Evolutionary conservation across 2,113 vertebrate genomes (phyloP).

Genomic region (Colaptes auratus): DNA sequence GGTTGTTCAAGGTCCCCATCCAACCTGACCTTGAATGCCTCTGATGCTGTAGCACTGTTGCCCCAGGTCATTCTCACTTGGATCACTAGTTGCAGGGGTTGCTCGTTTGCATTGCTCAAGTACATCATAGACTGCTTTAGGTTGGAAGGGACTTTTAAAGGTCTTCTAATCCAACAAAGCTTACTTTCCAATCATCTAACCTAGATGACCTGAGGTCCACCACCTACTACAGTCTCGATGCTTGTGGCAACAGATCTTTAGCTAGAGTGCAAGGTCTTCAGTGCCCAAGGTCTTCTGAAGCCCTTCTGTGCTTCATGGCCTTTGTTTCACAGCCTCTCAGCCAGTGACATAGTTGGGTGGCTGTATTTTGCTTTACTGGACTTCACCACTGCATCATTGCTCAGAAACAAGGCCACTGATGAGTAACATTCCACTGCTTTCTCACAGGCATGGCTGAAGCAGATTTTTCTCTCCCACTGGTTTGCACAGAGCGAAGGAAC

Average conservation of each 20-base stretch:
- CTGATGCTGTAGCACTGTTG: background rate
- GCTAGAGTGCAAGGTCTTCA: background rate
- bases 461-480: background rate
- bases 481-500: background rate
- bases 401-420: background rate
- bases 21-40: no score
- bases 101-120: background rate
- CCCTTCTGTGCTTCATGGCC: background rate
- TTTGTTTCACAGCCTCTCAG: background rate
- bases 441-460: background rate
- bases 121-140: no score
- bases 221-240: background rate
- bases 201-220: background rate
- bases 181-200: no score
- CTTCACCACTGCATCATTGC: background rate
- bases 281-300: no score
- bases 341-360: accelerated
- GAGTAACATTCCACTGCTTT: background rate
- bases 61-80: background rate
- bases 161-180: no score
- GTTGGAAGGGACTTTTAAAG: no score
- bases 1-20: no score
- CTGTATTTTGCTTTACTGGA: background rate
- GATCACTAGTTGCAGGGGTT: background rate
- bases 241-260: background rate